Percentiles rank a stretch among this genome's conserved stretches.
Evolutionary conservation across 92 coral and sea anemone genomes (phyloP).

Genomic region (Blastomussa wellsi): DNA sequence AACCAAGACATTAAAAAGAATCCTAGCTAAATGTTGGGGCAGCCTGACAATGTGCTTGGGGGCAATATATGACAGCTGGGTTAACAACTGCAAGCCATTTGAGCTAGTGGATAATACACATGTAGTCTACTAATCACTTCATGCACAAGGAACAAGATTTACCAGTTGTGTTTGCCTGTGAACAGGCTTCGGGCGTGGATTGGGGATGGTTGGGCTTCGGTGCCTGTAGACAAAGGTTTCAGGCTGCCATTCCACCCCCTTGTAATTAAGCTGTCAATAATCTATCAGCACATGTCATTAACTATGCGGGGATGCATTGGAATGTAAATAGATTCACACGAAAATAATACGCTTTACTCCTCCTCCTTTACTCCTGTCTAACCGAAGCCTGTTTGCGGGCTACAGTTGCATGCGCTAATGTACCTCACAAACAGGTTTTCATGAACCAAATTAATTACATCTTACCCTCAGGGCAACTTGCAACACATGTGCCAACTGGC

Average conservation of each 20-base stretch:
- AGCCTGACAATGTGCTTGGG: not conserved
- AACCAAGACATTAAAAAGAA: not conserved
- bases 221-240: no score
- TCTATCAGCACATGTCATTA: no score
- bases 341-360: no score
- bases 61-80: not conserved
- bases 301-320: no score
- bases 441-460: not conserved
- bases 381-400: no score
- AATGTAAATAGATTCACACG: no score
- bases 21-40: not conserved
- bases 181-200: no score
- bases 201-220: no score
- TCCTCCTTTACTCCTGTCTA: no score
- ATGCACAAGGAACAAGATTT: not conserved
- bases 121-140: not conserved
- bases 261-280: no score
- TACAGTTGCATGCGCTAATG: not conserved
- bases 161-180: no score
- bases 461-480: constrained; percentile 86
- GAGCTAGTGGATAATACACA: not conserved
- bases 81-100: not conserved
- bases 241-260: no score
- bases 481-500: constrained; percentile 65
- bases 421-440: not conserved